Evolutionary conservation across 2,113 vertebrate species (phyloP).

Genomic region (Lagopus leucura): DNA sequence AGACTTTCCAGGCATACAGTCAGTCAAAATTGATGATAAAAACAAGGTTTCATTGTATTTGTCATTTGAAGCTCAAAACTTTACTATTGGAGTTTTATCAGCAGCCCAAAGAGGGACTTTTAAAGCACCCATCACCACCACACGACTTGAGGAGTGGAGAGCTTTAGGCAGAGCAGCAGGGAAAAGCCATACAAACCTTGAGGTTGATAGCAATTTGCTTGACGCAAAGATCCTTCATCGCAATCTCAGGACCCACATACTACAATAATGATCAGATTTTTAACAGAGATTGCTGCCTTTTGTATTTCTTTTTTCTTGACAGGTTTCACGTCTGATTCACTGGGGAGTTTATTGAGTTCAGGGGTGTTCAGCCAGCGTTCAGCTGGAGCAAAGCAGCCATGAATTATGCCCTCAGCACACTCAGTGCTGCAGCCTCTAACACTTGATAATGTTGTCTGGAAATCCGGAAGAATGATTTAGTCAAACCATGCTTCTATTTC

Average conservation of each 20-base stretch:
- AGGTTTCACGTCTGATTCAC: constrained; percentile 23
- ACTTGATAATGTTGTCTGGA: constrained; percentile 45
- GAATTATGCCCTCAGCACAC: constrained; percentile 19
- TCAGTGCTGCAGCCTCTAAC: constrained; percentile 20
- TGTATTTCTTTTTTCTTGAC: constrained; percentile 21
- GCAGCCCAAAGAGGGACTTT: neutral
- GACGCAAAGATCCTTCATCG: neutral
- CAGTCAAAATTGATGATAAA: constrained; percentile 5
- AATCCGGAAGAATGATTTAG: constrained; percentile 53
- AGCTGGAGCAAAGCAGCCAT: constrained; percentile 1
- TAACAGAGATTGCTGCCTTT: neutral
- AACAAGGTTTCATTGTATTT: neutral
- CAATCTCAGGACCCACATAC: neutral
- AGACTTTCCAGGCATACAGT: neutral
- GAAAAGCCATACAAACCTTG: neutral
- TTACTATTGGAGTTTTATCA: neutral
- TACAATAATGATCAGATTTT: neutral
- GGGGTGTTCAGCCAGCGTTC: constrained; percentile 18
- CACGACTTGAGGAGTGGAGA: neutral
- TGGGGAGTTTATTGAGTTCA: constrained; percentile 8
- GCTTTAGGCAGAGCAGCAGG: neutral
- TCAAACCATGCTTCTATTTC: constrained; percentile 34
- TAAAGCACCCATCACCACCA: neutral
- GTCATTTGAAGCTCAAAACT: neutral
- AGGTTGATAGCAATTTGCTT: neutral